Evolutionary conservation across 2,888 invertebrate genomes (phyloP).

Genomic region (Kryphioiulus occultus): DNA sequence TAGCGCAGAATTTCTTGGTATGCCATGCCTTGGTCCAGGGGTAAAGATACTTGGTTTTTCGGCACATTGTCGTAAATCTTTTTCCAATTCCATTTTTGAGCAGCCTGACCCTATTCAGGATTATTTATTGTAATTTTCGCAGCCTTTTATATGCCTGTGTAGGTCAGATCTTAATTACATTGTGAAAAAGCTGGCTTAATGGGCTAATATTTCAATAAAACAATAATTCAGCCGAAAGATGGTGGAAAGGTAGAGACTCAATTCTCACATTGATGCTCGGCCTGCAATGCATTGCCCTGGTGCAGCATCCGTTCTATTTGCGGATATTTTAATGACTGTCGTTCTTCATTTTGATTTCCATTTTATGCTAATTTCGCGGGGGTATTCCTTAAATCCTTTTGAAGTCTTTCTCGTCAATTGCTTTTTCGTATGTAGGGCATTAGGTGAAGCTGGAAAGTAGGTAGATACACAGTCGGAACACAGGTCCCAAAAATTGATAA

Average conservation of each 20-base stretch:
- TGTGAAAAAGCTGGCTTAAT: not conserved
- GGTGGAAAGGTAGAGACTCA: not conserved
- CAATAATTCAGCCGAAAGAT: not conserved
- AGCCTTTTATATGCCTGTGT: not conserved
- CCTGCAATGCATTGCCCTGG: not conserved
- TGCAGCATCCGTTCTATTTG: not conserved
- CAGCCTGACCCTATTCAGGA: not conserved
- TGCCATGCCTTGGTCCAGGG: not conserved
- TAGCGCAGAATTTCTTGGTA: not conserved
- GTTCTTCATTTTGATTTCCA: slow-evolving; percentile 13
- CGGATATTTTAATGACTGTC: not conserved
- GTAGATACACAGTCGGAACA: not conserved
- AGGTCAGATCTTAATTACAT: slow-evolving; percentile 26
- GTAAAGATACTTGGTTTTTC: not conserved
- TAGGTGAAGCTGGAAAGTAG: not conserved
- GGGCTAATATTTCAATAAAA: slow-evolving; percentile 36
- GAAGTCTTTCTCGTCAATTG: not conserved
- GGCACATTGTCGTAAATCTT: slow-evolving; percentile 36
- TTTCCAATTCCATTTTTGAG: slow-evolving; percentile 22
- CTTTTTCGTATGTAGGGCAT: not conserved
- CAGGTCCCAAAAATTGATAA: not conserved
- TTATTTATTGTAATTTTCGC: not conserved
- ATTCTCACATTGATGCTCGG: not conserved
- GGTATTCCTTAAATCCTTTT: not conserved
- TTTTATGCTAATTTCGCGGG: not conserved